Evolutionary conservation across 2,888 invertebrate species (phyloP).

Genomic region (Cryptus armator): DNA sequence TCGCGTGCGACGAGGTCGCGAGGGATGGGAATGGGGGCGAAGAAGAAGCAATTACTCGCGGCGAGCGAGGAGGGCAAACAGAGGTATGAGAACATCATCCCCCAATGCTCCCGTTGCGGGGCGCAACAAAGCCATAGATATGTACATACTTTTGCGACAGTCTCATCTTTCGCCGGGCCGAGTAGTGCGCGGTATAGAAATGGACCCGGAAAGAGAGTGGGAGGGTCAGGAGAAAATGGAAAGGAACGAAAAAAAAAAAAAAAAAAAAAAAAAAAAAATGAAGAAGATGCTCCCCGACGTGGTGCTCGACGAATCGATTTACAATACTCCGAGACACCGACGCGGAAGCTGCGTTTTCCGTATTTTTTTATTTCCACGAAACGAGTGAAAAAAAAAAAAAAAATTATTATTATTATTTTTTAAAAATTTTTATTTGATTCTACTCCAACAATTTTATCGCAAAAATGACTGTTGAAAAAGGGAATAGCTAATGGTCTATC

Average conservation of each 20-base stretch:
- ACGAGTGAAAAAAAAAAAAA: neutral
- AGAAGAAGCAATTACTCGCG: constrained; percentile 65
- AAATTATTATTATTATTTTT: neutral
- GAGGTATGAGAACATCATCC: constrained; percentile 14
- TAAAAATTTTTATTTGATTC: neutral
- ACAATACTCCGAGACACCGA: constrained; percentile 48
- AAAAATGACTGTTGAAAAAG: neutral
- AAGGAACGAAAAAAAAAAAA: constrained; percentile 30
- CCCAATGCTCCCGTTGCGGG: constrained; percentile 27
- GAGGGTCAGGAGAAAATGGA: neutral
- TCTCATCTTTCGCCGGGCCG: constrained; percentile 49
- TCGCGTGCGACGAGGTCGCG: constrained; percentile 11
- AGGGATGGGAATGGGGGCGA: constrained; percentile 20
- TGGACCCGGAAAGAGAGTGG: neutral
- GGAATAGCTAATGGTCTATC: constrained; percentile 42
- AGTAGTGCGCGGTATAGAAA: neutral
- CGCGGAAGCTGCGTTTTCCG: constrained; percentile 11
- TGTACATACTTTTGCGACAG: constrained; percentile 45
- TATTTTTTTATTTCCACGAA: neutral
- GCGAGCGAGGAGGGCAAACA: constrained; percentile 32
- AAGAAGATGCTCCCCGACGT: constrained; percentile 26
- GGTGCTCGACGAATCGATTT: constrained; percentile 58
- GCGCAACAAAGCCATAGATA: constrained; percentile 55
- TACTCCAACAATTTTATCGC: neutral
- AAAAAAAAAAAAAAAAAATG: constrained; percentile 37